Conservation (phyloP, 2,113 vertebrate species). For the Uria lomvia region DNA sequence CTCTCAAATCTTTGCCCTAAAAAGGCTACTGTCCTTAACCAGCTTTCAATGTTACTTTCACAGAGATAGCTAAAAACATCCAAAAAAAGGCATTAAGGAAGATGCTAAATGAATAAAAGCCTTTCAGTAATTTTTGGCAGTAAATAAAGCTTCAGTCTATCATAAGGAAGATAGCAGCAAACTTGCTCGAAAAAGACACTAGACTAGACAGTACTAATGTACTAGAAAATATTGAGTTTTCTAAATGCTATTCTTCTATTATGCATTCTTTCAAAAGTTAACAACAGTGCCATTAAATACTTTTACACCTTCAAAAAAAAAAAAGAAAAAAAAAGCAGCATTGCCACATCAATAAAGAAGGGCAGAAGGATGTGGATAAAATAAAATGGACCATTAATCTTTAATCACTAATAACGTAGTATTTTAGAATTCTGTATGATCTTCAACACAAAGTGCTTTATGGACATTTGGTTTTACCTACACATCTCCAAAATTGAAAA, state of each 20-base stretch:
- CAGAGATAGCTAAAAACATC: not conserved
- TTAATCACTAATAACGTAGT: not conserved
- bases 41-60: not conserved
- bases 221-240: not conserved
- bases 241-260: not conserved
- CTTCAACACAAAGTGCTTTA: not conserved
- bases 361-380: not conserved
- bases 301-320: not conserved
- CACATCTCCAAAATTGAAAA: not conserved
- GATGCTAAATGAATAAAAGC: not conserved
- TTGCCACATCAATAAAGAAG: not conserved
- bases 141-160: not conserved
- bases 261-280: not conserved
- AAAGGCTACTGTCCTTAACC: not conserved
- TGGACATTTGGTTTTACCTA: not conserved
- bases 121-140: not conserved
- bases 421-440: not conserved
- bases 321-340: not conserved
- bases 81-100: not conserved
- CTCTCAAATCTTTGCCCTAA: not conserved
- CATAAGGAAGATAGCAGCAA: not conserved
- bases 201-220: not conserved
- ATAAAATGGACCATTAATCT: not conserved
- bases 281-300: not conserved
- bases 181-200: not conserved